These are phyloP conservation scores for Gryllus longicercus DNA, from an alignment of 2,888 invertebrate species.

Conservation along the genomic window DNA sequence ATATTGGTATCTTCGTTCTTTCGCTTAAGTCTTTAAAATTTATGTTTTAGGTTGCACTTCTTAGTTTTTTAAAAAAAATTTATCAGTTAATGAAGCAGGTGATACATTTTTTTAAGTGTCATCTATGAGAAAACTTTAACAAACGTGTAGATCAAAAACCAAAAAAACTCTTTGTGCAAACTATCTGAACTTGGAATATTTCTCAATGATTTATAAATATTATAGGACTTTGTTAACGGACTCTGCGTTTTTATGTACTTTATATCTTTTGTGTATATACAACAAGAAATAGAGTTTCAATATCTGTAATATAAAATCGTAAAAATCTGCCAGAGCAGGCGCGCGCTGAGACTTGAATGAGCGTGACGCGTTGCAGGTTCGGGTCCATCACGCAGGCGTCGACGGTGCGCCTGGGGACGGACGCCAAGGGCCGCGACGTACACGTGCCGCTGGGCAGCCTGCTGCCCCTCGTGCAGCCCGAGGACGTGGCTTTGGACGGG, in stretches of 20 bases:
- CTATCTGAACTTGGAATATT: too few relatives aligned
- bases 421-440: conserved; percentile 65
- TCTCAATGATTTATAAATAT: too few relatives aligned
- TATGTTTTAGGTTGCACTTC: too few relatives aligned
- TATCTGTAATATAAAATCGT: too few relatives aligned
- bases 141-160: background rate
- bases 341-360: conserved; percentile 69
- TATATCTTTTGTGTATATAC: too few relatives aligned
- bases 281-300: too few relatives aligned
- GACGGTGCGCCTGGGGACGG: conserved; percentile 77
- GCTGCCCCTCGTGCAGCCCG: conserved; percentile 85
- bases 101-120: background rate
- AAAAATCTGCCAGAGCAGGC: conserved; percentile 65
- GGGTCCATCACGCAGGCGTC: conserved; percentile 92
- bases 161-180: background rate
- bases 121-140: background rate
- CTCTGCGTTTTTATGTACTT: too few relatives aligned
- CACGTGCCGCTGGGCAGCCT: conserved; percentile 76
- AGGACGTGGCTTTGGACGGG: conserved; percentile 84
- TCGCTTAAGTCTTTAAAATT: too few relatives aligned
- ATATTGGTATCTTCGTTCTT: too few relatives aligned
- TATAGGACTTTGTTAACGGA: too few relatives aligned
- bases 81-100: too few relatives aligned
- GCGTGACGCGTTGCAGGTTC: conserved; percentile 51
- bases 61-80: too few relatives aligned